These are phyloP conservation scores for Andricus grossulariae DNA, from an alignment of 1,140 invertebrate genomes.

Conservation along the genomic window DNA sequence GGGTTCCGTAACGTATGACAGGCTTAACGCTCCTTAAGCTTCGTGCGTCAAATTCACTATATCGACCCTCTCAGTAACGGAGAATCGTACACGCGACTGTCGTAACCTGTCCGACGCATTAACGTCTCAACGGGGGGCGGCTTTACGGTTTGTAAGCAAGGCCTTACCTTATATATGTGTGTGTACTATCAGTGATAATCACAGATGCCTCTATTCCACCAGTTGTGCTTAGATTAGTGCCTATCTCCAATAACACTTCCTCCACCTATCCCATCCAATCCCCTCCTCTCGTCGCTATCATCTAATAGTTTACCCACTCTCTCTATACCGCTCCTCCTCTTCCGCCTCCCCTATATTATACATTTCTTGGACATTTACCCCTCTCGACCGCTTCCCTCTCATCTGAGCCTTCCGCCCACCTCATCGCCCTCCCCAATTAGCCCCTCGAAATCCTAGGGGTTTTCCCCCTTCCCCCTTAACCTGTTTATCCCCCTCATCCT, in stretches of 20 bases:
- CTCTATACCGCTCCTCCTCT: no score
- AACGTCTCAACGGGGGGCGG: constrained; percentile 41
- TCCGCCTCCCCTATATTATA: no score
- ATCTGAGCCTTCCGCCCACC: no score
- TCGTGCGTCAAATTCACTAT: constrained; percentile 40
- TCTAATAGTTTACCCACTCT: not conserved
- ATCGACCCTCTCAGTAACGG: constrained; percentile 32
- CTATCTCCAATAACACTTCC: not conserved
- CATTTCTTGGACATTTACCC: no score
- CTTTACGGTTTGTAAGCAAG: constrained; percentile 43
- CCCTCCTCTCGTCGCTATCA: not conserved
- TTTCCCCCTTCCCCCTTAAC: no score
- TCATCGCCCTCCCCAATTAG: no score
- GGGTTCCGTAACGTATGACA: not conserved
- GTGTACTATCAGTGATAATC: constrained; percentile 4
- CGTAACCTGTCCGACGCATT: constrained; percentile 46
- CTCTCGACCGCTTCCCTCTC: no score
- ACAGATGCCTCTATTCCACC: not conserved
- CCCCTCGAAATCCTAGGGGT: no score
- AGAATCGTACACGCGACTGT: constrained; percentile 36
- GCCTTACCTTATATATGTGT: not conserved
- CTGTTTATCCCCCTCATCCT: no score
- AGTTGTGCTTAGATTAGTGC: not conserved
- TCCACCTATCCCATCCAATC: no score
- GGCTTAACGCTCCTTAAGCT: constrained; percentile 24